Evolutionary conservation across 2,113 vertebrate genomes (phyloP), one percentile per base, ranked within the genome.

Genomic region (cattle (Bos taurus)): DNA sequence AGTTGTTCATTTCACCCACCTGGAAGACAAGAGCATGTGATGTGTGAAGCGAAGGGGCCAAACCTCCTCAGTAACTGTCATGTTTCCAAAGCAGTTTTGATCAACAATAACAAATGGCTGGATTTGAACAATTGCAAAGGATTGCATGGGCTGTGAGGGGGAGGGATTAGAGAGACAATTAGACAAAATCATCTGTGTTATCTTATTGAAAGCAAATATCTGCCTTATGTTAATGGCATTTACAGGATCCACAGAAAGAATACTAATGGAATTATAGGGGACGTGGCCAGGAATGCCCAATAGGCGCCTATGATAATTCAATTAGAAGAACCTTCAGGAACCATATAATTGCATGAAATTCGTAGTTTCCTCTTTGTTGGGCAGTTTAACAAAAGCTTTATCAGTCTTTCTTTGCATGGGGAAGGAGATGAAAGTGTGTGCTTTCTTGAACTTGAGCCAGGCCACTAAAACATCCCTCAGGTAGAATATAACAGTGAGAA

Each of bases 121-220:
- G 21, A 90, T 98, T 21, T 94, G 98, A 98, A 97, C 95, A 97
- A 94, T 93, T 92, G 91, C 25, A 82, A 95, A 60, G 40, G 85
- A 93, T 97, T 97, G 96, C 85, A 88, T 78, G 92, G 97, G 80
- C 95, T 95, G 90, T 96, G 97, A 97, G 93, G 97, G 91, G 97
- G 96, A 97, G 88, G 95, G 93, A 98, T 97, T 97, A 97, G 95
- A 67, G 78, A 97, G 96, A 97, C 97, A 98, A 98, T 98, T 98
- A 98, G 91, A 77, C 87, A 97, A 84, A 96, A 95, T 98, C 95
- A 96, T 98, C 97, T 95, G 91, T 96, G 97, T 97, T 97, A 97
- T 98, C 95, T 64, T 96, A 96, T 85, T 97, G 93, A 97, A 97
- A 97, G 90, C 91, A 97, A 98, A 97, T 98, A 94, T 94, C 91